Conservation (phyloP, 1,140 invertebrate species). For the Drosophila athabasca region DNA sequence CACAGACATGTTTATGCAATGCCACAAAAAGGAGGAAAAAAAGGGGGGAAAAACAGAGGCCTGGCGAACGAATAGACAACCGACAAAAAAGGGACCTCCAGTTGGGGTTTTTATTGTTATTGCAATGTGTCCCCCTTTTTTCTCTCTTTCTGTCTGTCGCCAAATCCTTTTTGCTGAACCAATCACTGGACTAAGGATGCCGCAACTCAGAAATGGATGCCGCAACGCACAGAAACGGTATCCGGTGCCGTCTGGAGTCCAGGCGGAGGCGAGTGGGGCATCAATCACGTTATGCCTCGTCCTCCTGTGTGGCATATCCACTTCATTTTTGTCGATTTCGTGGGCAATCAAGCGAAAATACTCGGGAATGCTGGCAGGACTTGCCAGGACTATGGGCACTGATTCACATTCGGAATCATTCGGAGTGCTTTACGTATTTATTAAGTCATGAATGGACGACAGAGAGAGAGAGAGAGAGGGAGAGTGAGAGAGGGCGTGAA, state of each 20-base stretch:
- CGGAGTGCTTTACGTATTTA: conserved; percentile 56
- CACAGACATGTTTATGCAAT: conserved; percentile 63
- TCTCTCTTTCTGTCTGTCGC: conserved; percentile 40
- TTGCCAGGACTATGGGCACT: conserved; percentile 16
- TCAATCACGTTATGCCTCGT: conserved; percentile 45
- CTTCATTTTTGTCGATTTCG: conserved; percentile 79
- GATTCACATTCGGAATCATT: too few species aligned
- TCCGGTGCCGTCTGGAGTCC: conserved; percentile 3
- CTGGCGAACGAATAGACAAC: conserved; percentile 28
- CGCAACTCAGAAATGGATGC: conserved; percentile 36
- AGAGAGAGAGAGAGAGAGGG: too few species aligned
- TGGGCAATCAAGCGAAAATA: conserved; percentile 71
- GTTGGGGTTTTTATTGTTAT: conserved; percentile 50
- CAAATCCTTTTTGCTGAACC: conserved; percentile 12
- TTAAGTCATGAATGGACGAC: conserved; percentile 67
- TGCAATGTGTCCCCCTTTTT: conserved; percentile 29
- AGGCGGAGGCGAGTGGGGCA: conserved; percentile 17
- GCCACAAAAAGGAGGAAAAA: conserved; percentile 28
- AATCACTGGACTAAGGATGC: conserved; percentile 20
- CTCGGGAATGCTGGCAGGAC: conserved; percentile 10
- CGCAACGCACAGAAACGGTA: conserved; percentile 51
- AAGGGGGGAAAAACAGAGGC: conserved; percentile 17
- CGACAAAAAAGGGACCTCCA: conserved; percentile 18
- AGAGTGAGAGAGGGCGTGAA: conserved; percentile 18
- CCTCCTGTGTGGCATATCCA: conserved; percentile 55